Percentiles rank a stretch among this genome's conserved stretches.
Conservation (phyloP, 2,888 invertebrate species). For the Hyles lineata region DNA sequence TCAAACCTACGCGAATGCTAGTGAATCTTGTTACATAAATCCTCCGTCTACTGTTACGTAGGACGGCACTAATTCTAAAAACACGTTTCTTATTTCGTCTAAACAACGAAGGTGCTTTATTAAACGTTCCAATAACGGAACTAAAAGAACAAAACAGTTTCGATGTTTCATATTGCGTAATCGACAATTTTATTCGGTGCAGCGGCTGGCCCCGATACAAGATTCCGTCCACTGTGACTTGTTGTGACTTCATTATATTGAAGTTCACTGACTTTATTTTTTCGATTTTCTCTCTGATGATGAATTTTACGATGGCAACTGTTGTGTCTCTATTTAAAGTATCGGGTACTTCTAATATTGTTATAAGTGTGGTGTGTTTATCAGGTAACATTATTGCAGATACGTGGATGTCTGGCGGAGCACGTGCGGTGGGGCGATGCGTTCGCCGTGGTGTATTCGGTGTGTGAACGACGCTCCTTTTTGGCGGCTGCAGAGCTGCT, state of each 20-base stretch:
- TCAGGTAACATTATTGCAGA: constrained; percentile 67
- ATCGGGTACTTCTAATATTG: neutral
- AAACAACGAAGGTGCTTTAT: constrained; percentile 60
- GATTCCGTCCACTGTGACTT: constrained; percentile 54
- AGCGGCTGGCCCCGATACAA: constrained; percentile 63
- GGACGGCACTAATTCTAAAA: constrained; percentile 41
- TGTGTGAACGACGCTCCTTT: constrained; percentile 81
- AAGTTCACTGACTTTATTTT: constrained; percentile 57
- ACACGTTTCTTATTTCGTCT: constrained; percentile 56
- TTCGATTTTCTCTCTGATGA: constrained; percentile 37
- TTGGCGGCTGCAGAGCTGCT: constrained; percentile 89
- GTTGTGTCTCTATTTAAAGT: neutral
- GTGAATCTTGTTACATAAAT: constrained; percentile 56
- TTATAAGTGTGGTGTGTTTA: constrained; percentile 23
- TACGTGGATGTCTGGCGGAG: constrained; percentile 89
- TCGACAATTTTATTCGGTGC: constrained; percentile 68
- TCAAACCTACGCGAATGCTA: constrained; percentile 52
- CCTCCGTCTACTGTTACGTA: constrained; percentile 52
- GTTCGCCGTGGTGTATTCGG: constrained; percentile 92
- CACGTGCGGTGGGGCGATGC: constrained; percentile 93
- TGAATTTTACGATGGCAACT: constrained; percentile 24
- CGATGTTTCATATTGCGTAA: constrained; percentile 68
- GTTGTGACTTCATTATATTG: constrained; percentile 61
- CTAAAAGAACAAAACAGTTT: constrained; percentile 61
- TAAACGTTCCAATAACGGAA: constrained; percentile 68